Percentiles rank a stretch among this genome's conserved stretches.
Evolutionary conservation across 2,113 vertebrate genomes (phyloP).

Genomic region (Tichodroma muraria): DNA sequence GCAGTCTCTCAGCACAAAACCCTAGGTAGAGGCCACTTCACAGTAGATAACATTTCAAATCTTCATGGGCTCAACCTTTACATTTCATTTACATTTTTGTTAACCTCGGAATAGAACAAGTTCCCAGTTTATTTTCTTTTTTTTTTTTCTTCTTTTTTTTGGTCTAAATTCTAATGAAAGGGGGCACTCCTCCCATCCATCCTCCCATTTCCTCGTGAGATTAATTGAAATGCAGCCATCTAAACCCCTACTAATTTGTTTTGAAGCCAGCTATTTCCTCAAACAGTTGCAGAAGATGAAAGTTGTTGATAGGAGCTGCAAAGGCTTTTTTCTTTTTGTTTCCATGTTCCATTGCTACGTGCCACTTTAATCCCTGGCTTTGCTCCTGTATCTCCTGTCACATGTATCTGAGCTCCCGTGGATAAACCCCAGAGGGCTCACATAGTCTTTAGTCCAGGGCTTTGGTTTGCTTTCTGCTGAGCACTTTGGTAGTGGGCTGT

Average conservation of each 20-base stretch:
- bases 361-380: slow-evolving; percentile 15
- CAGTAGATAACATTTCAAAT: background rate
- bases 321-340: background rate
- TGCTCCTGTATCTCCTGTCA: background rate
- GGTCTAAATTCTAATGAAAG: background rate
- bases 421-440: background rate
- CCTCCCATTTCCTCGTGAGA: slow-evolving; percentile 16
- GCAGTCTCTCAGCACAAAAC: background rate
- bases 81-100: background rate
- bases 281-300: slow-evolving; percentile 23
- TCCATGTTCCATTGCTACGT: background rate
- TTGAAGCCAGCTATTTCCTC: slow-evolving; percentile 51
- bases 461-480: background rate
- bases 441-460: background rate
- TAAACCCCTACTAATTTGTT: slow-evolving; percentile 36
- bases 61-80: background rate
- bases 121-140: background rate
- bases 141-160: background rate
- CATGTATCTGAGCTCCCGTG: background rate
- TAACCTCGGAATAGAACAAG: background rate
- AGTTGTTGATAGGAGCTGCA: slow-evolving; percentile 21
- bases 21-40: background rate
- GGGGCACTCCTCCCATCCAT: background rate
- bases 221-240: slow-evolving; percentile 39
- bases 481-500: background rate